Percentiles rank a stretch among this genome's conserved stretches.
Conservation (phyloP, 2,113 vertebrate species). For the Baryphthengus martii region DNA sequence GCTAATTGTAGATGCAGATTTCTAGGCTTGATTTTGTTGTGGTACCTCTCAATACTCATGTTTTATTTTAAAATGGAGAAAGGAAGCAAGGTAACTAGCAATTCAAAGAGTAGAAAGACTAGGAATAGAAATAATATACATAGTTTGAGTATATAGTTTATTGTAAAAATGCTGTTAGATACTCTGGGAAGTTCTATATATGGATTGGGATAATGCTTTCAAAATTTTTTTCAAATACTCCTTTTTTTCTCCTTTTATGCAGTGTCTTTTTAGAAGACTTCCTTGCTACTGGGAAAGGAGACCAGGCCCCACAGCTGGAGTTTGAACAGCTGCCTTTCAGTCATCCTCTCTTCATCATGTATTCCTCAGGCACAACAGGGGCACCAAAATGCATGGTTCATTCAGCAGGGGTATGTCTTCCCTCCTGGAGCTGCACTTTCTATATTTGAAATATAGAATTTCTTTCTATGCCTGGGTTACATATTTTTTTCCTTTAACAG, state of each 20-base stretch:
- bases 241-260: neutral
- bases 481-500: neutral
- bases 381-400: slow-evolving; percentile 98
- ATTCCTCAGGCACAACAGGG: slow-evolving; percentile 94
- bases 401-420: slow-evolving; percentile 88
- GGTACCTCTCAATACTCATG: neutral
- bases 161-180: neutral
- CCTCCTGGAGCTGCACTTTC: neutral
- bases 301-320: slow-evolving; percentile 90
- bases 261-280: slow-evolving; percentile 94
- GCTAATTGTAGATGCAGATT: neutral
- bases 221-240: neutral
- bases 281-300: slow-evolving; percentile 77
- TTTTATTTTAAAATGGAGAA: neutral
- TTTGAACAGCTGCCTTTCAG: slow-evolving; percentile 95
- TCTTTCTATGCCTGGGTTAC: neutral
- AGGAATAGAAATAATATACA: neutral
- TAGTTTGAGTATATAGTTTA: neutral
- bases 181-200: neutral
- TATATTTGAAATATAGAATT: neutral
- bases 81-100: neutral
- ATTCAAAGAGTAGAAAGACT: neutral
- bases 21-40: neutral
- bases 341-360: slow-evolving; percentile 95
- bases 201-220: neutral